Conservation (phyloP, 2,113 vertebrate genomes). For the Gobio gobio region DNA sequence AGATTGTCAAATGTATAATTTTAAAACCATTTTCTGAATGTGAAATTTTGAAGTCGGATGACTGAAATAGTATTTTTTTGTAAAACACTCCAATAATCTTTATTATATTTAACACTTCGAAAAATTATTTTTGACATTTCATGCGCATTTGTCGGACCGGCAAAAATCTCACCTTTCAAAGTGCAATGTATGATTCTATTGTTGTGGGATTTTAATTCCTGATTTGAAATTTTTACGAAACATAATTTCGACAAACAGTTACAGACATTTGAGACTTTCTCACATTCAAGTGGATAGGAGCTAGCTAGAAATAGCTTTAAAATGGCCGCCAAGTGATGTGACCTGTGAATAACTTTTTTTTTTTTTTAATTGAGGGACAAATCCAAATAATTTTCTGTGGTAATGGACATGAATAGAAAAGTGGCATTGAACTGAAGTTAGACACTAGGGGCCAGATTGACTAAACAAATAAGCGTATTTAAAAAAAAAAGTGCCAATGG, state of each 20-base stretch:
- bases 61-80: not conserved
- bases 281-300: too few species aligned
- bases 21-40: not conserved
- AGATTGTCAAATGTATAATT: not conserved
- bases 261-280: not conserved
- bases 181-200: not conserved
- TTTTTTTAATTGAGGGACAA: not conserved
- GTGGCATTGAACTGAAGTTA: not conserved
- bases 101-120: too few species aligned
- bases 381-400: not conserved
- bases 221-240: not conserved
- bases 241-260: not conserved
- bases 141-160: not conserved
- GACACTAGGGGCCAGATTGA: not conserved
- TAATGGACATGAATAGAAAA: not conserved
- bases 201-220: not conserved
- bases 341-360: not conserved
- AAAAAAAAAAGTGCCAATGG: too few species aligned
- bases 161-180: not conserved
- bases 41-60: not conserved
- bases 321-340: not conserved
- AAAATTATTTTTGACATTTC: not conserved
- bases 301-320: not conserved
- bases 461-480: too few species aligned
- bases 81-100: not conserved